Percentiles rank a stretch among this genome's conserved stretches.
These are phyloP conservation scores for Apodemia hepburni DNA, from an alignment of 2,888 invertebrate species.

Conservation along the genomic window DNA sequence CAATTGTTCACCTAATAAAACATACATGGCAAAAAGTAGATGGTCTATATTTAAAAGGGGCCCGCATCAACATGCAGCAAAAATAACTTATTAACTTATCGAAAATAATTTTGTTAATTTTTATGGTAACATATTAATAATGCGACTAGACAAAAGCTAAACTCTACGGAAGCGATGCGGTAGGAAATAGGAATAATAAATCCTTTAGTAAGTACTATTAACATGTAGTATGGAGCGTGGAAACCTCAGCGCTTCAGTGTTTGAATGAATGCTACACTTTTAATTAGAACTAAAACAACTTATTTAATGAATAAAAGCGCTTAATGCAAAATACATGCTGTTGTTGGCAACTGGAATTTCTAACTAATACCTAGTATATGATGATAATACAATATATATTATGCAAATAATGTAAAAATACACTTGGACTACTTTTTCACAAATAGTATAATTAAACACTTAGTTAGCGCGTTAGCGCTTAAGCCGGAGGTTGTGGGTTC, in stretches of 20 bases:
- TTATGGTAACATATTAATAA: neutral
- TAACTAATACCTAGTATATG: neutral
- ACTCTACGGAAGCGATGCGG: neutral
- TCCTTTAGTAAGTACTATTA: constrained; percentile 1
- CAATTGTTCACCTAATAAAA: too few species aligned
- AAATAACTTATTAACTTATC: too few species aligned
- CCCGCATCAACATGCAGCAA: too few species aligned
- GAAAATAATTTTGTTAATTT: neutral
- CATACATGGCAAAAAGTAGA: too few species aligned
- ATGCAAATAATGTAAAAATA: too few species aligned
- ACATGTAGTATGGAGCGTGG: neutral
- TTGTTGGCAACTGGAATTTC: constrained; percentile 2
- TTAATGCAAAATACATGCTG: constrained; percentile 1
- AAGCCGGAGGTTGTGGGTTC: too few species aligned
- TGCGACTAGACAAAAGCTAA: neutral
- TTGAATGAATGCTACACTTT: constrained; percentile 9
- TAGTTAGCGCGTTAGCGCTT: too few species aligned
- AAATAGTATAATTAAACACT: too few species aligned
- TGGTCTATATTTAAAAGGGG: too few species aligned
- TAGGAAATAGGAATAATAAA: constrained; percentile 2
- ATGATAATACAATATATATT: too few species aligned
- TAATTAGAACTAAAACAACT: constrained; percentile 14
- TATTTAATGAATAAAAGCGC: constrained; percentile 13
- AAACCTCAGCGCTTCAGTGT: constrained; percentile 2
- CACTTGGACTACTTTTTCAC: too few species aligned